Conservation (phyloP, 2,113 vertebrate species). For the Caranx ignobilis region DNA sequence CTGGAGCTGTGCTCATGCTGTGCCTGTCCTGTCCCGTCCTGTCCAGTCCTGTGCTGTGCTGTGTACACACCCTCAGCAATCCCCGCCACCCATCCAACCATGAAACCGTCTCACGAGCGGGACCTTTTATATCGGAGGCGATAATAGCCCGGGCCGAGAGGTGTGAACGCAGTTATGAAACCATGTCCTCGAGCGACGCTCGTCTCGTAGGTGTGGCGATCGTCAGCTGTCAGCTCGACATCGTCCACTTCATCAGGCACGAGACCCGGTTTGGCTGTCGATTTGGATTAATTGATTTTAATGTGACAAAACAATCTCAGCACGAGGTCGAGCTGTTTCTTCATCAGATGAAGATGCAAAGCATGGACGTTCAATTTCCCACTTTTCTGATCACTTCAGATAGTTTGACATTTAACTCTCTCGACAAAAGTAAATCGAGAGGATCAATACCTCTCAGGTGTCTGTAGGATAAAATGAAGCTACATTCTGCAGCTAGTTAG, state of each 20-base stretch:
- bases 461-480: not conserved
- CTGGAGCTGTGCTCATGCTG: constrained; percentile 77
- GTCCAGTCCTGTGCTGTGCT: constrained; percentile 47
- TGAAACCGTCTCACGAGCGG: constrained; percentile 13
- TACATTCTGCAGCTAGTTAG: not conserved
- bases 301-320: constrained; percentile 15
- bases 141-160: constrained; percentile 26
- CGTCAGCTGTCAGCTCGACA: constrained; percentile 19
- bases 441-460: not conserved
- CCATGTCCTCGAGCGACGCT: constrained; percentile 15
- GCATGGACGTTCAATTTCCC: not conserved
- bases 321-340: not conserved
- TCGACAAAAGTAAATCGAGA: not conserved
- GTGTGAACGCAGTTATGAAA: constrained; percentile 21
- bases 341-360: not conserved
- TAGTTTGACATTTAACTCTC: not conserved
- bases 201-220: constrained; percentile 27
- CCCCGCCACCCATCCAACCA: constrained; percentile 41
- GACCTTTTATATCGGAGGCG: constrained; percentile 27
- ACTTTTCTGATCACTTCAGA: not conserved
- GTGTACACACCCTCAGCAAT: constrained; percentile 49
- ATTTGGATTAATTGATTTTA: constrained; percentile 25
- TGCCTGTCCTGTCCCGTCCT: constrained; percentile 70
- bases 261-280: not conserved
- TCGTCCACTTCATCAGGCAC: not conserved